Percentiles rank a stretch among this genome's conserved stretches.
Evolutionary conservation across 92 coral and sea anemone species (phyloP).

Genomic region (Metridium senile): DNA sequence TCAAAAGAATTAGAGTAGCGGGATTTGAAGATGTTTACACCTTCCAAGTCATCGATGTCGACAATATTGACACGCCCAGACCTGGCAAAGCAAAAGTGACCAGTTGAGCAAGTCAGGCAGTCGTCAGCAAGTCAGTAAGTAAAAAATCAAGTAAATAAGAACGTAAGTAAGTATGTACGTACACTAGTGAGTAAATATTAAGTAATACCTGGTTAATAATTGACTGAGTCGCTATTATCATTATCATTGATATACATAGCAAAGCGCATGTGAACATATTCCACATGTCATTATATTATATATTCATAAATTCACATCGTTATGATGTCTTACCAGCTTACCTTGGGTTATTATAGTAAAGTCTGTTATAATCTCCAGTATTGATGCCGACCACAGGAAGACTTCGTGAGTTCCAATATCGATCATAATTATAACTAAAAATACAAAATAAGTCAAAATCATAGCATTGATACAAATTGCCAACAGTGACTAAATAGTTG

Average conservation of each 20-base stretch:
- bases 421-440: conserved; percentile 18
- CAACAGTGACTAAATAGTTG: neutral
- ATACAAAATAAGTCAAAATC: neutral
- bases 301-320: neutral
- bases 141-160: neutral
- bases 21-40: conserved; percentile 15
- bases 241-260: no score
- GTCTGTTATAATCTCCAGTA: conserved; percentile 34
- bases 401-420: neutral
- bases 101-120: neutral
- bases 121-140: neutral
- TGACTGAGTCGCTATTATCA: neutral
- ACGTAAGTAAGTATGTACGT: neutral
- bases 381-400: conserved; percentile 55
- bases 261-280: neutral
- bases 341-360: conserved; percentile 34
- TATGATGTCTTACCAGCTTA: neutral
- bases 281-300: neutral
- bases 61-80: conserved; percentile 23
- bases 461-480: neutral
- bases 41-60: conserved; percentile 22
- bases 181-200: neutral
- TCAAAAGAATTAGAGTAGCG: neutral
- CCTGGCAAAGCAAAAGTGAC: neutral
- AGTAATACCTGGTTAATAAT: neutral